These are phyloP conservation scores for Andrena minutula DNA, from an alignment of 2,888 invertebrate species.

Conservation along the genomic window DNA sequence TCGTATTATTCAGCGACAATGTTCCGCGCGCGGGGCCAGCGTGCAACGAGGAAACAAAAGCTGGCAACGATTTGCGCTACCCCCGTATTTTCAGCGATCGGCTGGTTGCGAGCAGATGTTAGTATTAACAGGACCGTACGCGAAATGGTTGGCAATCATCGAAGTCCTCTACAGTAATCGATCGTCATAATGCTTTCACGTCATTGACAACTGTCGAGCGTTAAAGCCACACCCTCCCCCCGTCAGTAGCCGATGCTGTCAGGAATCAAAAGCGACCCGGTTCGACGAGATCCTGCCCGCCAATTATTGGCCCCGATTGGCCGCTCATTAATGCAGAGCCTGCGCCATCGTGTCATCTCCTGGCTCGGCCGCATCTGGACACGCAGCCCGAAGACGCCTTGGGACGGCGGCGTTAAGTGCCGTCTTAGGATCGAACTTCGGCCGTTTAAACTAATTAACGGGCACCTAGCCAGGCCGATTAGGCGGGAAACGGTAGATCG, in stretches of 20 bases:
- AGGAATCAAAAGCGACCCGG: conserved; percentile 53
- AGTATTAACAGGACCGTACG: conserved; percentile 45
- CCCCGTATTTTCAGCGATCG: not conserved
- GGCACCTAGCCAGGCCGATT: conserved; percentile 16
- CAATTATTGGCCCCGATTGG: conserved; percentile 55
- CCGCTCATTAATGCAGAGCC: conserved; percentile 50
- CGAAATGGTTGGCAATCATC: conserved; percentile 49
- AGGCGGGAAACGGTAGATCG: not conserved
- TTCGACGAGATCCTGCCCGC: conserved; percentile 41
- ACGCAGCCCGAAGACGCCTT: not conserved
- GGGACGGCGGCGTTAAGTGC: conserved; percentile 24
- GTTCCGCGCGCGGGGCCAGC: not conserved
- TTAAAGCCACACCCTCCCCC: not conserved
- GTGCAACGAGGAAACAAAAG: conserved; percentile 27
- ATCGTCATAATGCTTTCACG: conserved; percentile 59
- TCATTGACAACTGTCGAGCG: conserved; percentile 61
- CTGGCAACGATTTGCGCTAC: conserved; percentile 11
- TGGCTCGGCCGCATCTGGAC: not conserved
- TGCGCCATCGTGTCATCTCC: conserved; percentile 23
- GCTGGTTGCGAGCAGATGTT: conserved; percentile 39
- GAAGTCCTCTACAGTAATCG: conserved; percentile 46
- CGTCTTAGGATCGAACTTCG: conserved; percentile 25
- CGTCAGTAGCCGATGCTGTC: conserved; percentile 24
- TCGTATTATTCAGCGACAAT: conserved; percentile 7
- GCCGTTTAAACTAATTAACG: conserved; percentile 55